Percentiles rank a stretch among this genome's conserved stretches.
Conservation (phyloP, 2,797 vertebrate species). For the Karalla daura region DNA sequence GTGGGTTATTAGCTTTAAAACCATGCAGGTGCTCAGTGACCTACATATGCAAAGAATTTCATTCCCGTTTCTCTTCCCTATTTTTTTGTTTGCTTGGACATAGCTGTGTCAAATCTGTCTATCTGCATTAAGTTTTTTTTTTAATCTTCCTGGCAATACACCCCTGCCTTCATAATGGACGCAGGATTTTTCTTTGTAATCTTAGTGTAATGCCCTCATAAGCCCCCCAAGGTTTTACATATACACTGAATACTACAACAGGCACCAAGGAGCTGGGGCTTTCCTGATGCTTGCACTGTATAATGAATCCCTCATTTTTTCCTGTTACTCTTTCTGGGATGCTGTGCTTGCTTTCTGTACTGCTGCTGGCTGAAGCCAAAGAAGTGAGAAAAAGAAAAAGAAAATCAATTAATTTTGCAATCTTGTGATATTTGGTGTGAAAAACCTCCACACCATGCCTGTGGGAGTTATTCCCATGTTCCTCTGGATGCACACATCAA, state of each 20-base stretch:
- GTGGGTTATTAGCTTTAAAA: slow-evolving; percentile 67
- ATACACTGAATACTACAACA: slow-evolving; percentile 76
- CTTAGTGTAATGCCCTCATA: slow-evolving; percentile 78
- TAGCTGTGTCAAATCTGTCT: slow-evolving; percentile 76
- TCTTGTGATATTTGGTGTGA: slow-evolving; percentile 61
- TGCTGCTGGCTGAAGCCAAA: slow-evolving; percentile 44
- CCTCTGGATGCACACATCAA: slow-evolving; percentile 71
- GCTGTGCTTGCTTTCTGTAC: slow-evolving; percentile 47
- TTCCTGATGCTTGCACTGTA: slow-evolving; percentile 58
- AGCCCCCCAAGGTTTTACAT: slow-evolving; percentile 73
- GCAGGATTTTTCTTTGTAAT: slow-evolving; percentile 76
- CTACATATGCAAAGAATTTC: slow-evolving; percentile 56
- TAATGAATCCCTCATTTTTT: slow-evolving; percentile 64
- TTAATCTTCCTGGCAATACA: slow-evolving; percentile 77
- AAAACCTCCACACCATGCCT: slow-evolving; percentile 54
- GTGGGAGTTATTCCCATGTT: slow-evolving; percentile 72
- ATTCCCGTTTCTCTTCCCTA: slow-evolving; percentile 13
- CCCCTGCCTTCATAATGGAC: slow-evolving; percentile 52
- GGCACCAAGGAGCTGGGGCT: slow-evolving; percentile 51
- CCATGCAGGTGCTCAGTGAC: slow-evolving; percentile 73
- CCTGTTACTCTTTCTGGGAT: slow-evolving; percentile 51
- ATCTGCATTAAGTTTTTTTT: slow-evolving; percentile 65
- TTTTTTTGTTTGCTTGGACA: slow-evolving; percentile 53
- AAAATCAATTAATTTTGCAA: slow-evolving; percentile 80
- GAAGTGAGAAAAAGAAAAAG: slow-evolving; percentile 78